phyloP scores from a whole-genome alignment of 1,140 invertebrate genomes.

The Muscidifurax raptorellus region DNA sequence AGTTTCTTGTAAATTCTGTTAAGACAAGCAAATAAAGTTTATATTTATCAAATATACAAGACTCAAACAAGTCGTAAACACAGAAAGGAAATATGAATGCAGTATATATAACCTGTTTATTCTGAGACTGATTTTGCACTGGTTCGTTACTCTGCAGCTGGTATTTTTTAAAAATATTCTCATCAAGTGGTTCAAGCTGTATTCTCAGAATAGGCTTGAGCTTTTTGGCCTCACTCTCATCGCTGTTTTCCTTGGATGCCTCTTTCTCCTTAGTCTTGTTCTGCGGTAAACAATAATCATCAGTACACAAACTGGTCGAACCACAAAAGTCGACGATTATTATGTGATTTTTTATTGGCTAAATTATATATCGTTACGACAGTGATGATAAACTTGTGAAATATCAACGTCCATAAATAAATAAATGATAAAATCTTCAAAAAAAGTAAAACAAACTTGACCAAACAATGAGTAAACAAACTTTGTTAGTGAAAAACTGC shows the following conservation, averaged over 20 bases:
- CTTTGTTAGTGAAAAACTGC: too few relatives aligned
- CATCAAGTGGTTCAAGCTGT: neutral
- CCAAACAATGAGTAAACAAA: neutral
- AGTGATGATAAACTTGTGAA: neutral
- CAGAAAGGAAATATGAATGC: neutral
- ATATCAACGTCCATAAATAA: neutral
- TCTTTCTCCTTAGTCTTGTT: neutral
- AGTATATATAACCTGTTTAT: neutral
- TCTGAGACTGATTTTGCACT: neutral
- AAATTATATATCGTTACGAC: neutral
- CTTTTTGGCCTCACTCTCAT: conserved; percentile 1
- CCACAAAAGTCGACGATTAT: neutral
- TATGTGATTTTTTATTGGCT: neutral
- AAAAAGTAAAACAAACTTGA: neutral
- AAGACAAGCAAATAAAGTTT: neutral
- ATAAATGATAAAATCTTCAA: neutral
- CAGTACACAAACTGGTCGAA: neutral
- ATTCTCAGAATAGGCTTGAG: neutral
- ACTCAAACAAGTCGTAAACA: neutral
- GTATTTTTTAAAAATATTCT: conserved; percentile 9
- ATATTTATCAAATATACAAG: neutral
- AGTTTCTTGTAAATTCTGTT: neutral
- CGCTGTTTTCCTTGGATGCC: neutral
- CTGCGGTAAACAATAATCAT: neutral
- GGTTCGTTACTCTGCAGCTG: neutral